Evolutionary conservation across 2,888 invertebrate genomes (phyloP).

Genomic region (Tetheella fluctuosa): DNA sequence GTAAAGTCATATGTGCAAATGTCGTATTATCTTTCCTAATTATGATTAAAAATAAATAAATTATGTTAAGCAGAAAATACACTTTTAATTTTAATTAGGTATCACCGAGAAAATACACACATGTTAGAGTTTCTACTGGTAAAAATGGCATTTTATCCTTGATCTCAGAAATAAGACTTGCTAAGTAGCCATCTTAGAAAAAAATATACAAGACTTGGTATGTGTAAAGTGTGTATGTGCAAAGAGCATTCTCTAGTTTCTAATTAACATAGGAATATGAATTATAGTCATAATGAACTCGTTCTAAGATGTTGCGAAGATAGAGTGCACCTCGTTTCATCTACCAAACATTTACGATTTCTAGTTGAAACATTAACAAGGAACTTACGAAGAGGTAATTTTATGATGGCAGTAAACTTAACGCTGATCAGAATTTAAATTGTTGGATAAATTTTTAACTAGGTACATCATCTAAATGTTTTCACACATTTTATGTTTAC

Average conservation of each 20-base stretch:
- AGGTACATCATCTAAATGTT: conserved; percentile 1
- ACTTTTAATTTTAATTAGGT: too few species aligned
- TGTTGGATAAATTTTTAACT: conserved; percentile 21
- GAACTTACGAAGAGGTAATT: conserved; percentile 16
- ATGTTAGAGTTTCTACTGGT: too few species aligned
- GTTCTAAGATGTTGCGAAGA: conserved; percentile 13
- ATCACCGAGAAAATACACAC: too few species aligned
- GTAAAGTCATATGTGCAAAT: too few species aligned
- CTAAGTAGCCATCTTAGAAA: neutral
- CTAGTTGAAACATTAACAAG: conserved; percentile 22
- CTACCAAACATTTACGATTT: conserved; percentile 25
- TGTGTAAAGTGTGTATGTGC: neutral
- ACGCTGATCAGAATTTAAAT: conserved; percentile 35
- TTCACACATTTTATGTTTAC: conserved; percentile 10
- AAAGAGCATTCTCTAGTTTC: conserved; percentile 1
- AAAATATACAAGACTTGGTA: neutral
- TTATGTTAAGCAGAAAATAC: too few species aligned
- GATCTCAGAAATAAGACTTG: neutral
- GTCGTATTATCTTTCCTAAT: too few species aligned
- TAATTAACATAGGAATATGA: conserved; percentile 5
- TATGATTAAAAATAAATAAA: too few species aligned
- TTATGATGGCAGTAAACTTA: conserved; percentile 22
- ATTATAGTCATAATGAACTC: conserved; percentile 2
- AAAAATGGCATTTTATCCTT: neutral
- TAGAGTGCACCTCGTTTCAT: conserved; percentile 15